These are phyloP conservation scores for Cynoglossus semilaevis DNA, from an alignment of 2,113 vertebrate species.

Conservation along the genomic window DNA sequence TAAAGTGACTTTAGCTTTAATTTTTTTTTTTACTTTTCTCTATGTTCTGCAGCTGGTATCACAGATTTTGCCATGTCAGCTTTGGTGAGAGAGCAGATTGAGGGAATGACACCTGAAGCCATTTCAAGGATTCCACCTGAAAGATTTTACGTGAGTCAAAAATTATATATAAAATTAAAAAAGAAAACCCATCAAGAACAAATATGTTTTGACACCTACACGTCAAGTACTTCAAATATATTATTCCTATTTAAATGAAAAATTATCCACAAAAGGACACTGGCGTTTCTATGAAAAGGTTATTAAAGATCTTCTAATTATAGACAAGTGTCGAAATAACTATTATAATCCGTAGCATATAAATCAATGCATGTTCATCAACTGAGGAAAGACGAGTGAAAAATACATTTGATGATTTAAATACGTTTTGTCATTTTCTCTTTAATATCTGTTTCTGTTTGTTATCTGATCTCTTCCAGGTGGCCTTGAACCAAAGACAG, in stretches of 20 bases:
- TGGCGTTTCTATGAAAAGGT: no score
- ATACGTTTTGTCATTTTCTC: not conserved
- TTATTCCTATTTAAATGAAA: no score
- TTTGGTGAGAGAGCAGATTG: constrained; percentile 78
- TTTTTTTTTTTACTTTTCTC: not conserved
- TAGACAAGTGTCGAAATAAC: no score
- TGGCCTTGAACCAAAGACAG: constrained; percentile 70
- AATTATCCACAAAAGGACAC: no score
- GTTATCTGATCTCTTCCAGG: constrained; percentile 50
- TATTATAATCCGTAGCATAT: no score
- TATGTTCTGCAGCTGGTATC: constrained; percentile 70
- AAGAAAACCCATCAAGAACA: not conserved
- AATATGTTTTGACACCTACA: not conserved
- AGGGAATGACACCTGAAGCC: constrained; percentile 74
- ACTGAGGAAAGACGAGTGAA: no score
- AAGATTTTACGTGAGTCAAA: constrained; percentile 76
- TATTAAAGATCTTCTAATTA: no score
- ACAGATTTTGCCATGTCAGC: constrained; percentile 79
- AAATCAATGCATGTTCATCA: no score
- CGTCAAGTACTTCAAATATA: no score
- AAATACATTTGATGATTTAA: not conserved
- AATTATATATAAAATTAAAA: not conserved
- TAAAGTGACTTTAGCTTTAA: not conserved
- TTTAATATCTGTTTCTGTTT: not conserved
- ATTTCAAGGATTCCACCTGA: constrained; percentile 69